A percentile compares a stretch with the other conserved stretches of the same genome.
Evolutionary conservation across 2,113 vertebrate genomes (phyloP).

Genomic region (Ochotona princeps): DNA sequence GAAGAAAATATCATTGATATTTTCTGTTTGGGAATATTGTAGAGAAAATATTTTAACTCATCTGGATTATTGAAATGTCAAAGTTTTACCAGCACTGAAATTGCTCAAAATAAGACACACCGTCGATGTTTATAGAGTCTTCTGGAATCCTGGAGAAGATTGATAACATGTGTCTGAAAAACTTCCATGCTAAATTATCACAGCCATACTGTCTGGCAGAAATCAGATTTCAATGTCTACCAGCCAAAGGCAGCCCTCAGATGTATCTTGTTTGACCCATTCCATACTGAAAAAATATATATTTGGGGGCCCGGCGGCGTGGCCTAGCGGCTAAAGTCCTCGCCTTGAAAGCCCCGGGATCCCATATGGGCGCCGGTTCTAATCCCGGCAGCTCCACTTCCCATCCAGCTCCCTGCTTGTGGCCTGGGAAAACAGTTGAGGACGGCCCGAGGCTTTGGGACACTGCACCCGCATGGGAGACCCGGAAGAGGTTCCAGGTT

Average conservation of each 20-base stretch:
- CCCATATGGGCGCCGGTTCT: no score
- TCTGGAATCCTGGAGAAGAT: conserved; percentile 14
- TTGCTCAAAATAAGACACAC: conserved; percentile 41
- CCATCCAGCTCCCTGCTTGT: no score
- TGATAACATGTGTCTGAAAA: conserved; percentile 64
- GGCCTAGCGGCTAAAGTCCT: no score
- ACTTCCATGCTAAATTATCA: conserved; percentile 41
- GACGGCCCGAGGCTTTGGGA: no score
- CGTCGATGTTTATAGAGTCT: conserved; percentile 48
- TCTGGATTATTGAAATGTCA: conserved; percentile 41
- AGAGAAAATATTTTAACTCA: conserved; percentile 41
- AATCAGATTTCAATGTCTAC: conserved; percentile 28
- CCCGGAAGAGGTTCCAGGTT: no score
- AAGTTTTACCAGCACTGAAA: not conserved
- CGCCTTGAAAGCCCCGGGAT: no score
- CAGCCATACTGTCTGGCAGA: conserved; percentile 38
- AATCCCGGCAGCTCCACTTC: no score
- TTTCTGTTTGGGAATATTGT: not conserved
- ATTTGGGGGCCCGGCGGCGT: no score
- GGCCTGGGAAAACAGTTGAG: no score
- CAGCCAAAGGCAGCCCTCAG: not conserved
- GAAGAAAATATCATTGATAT: conserved; percentile 15
- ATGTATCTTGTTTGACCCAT: conserved; percentile 35
- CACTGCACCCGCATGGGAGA: no score
- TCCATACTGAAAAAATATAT: not conserved